Evolutionary conservation across 1,140 invertebrate genomes (phyloP).

Genomic region (Drosophila trapezifrons): DNA sequence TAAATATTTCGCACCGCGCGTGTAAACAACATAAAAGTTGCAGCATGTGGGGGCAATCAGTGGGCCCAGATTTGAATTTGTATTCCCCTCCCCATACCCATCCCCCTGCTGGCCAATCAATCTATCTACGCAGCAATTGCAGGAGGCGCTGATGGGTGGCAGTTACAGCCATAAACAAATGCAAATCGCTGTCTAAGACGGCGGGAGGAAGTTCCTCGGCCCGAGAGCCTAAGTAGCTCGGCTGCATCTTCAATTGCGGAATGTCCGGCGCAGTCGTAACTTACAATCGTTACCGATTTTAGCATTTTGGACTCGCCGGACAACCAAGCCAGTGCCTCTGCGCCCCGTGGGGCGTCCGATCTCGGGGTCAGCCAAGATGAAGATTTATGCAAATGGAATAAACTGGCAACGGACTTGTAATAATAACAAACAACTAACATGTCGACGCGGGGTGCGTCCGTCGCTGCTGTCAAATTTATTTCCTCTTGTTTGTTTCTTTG

Average conservation of each 20-base stretch:
- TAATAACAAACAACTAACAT: slow-evolving; percentile 27
- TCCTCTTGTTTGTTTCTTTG: slow-evolving; percentile 25
- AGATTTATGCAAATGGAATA: slow-evolving; percentile 77
- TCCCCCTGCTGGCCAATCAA: slow-evolving; percentile 9
- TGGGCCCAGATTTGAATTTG: not conserved
- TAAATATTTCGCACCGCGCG: slow-evolving; percentile 66
- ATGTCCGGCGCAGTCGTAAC: slow-evolving; percentile 49
- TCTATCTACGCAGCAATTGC: slow-evolving; percentile 49
- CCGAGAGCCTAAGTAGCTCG: slow-evolving; percentile 44
- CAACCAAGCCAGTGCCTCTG: slow-evolving; percentile 23
- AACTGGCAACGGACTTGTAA: slow-evolving; percentile 46
- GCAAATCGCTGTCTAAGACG: slow-evolving; percentile 64
- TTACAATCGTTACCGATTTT: slow-evolving; percentile 62
- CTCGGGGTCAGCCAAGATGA: slow-evolving; percentile 48
- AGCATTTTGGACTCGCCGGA: slow-evolving; percentile 21
- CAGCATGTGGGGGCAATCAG: slow-evolving; percentile 66
- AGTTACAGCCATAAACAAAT: slow-evolving; percentile 63
- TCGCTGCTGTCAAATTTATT: slow-evolving; percentile 19
- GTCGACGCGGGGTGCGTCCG: slow-evolving; percentile 23
- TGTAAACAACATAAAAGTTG: slow-evolving; percentile 79
- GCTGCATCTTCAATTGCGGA: slow-evolving; percentile 55
- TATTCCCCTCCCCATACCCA: slow-evolving; percentile 1
- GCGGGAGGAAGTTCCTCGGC: slow-evolving; percentile 53
- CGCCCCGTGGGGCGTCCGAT: slow-evolving; percentile 25
- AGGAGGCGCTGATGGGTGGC: slow-evolving; percentile 11